A percentile compares a stretch with the other conserved stretches of the same genome.
Conservation (phyloP, 2,888 invertebrate genomes). For the Eledona agricola region DNA sequence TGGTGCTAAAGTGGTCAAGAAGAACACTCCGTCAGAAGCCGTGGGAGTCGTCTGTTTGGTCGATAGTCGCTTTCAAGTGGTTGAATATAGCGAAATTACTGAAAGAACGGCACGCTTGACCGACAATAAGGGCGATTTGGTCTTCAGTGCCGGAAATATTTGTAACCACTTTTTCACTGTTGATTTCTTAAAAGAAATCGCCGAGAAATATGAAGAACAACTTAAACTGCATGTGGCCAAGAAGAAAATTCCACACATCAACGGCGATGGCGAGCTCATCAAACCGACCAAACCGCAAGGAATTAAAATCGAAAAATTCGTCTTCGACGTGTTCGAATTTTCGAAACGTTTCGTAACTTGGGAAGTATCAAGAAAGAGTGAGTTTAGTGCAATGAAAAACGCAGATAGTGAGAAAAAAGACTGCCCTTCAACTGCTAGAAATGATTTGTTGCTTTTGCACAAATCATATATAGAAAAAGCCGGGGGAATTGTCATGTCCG, state of each 20-base stretch:
- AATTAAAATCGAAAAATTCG: conserved; percentile 98
- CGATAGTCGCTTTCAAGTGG: conserved; percentile 88
- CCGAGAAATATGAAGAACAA: conserved; percentile 74
- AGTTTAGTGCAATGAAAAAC: conserved; percentile 98
- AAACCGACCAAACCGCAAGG: conserved; percentile 90
- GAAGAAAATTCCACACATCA: conserved; percentile 93
- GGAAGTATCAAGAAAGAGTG: conserved; percentile 90
- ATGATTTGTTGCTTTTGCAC: conserved; percentile 80
- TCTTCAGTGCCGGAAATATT: conserved; percentile 96
- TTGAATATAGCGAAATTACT: conserved; percentile 97
- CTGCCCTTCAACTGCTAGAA: conserved; percentile 86
- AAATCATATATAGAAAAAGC: conserved; percentile 81
- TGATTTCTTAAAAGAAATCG: conserved; percentile 82
- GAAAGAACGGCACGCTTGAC: conserved; percentile 83
- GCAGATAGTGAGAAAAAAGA: conserved; percentile 88
- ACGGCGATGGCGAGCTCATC: conserved; percentile 73
- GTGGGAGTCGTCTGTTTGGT: conserved; percentile 97
- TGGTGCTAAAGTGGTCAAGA: conserved; percentile 96
- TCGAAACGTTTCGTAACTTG: conserved; percentile 90
- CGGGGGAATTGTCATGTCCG: conserved; percentile 77
- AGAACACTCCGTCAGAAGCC: conserved; percentile 88
- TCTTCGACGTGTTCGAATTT: conserved; percentile 98
- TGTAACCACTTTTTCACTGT: conserved; percentile 97
- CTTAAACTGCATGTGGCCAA: conserved; percentile 94
- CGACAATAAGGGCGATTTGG: conserved; percentile 80